Percentiles rank a stretch among this genome's conserved stretches.
Evolutionary conservation across 64 coral and sea anemone genomes (phyloP).

Genomic region (Montipora sp.): DNA sequence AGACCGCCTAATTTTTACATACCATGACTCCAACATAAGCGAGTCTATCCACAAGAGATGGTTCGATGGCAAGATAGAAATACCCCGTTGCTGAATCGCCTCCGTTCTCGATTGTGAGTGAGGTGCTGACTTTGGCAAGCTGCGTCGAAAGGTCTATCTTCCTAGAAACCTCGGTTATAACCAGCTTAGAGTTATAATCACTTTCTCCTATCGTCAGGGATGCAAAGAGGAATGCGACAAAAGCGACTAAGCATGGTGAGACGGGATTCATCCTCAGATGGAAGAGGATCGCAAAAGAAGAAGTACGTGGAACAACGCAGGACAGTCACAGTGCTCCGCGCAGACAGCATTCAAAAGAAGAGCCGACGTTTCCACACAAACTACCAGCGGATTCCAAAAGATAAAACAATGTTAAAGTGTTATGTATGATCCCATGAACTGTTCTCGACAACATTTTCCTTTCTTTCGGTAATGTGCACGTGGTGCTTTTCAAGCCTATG

Average conservation of each 20-base stretch:
- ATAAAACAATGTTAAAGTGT: too few species aligned
- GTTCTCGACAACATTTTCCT: too few species aligned
- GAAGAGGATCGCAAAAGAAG: conserved; percentile 75
- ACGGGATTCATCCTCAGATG: conserved; percentile 91
- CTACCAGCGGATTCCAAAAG: too few species aligned
- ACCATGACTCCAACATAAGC: conserved; percentile 81
- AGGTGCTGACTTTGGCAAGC: conserved; percentile 82
- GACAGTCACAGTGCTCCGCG: too few species aligned
- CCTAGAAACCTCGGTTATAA: conserved; percentile 80
- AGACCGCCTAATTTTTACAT: neutral
- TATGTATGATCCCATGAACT: too few species aligned
- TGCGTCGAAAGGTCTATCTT: conserved; percentile 96
- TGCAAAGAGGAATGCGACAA: conserved; percentile 76
- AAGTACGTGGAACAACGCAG: conserved; percentile 77
- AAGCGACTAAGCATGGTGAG: conserved; percentile 51
- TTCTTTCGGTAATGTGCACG: too few species aligned
- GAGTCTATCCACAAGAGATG: conserved; percentile 83
- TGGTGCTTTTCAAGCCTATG: too few species aligned
- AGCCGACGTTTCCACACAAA: too few species aligned
- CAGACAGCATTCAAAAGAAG: too few species aligned
- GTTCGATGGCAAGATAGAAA: conserved; percentile 83
- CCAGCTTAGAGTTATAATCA: conserved; percentile 75
- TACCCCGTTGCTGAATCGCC: conserved; percentile 67
- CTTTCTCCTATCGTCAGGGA: conserved; percentile 54
- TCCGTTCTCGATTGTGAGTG: conserved; percentile 80